phyloP scores from a whole-genome alignment of 2,797 vertebrate species.

The Crenichthys baileyi region DNA sequence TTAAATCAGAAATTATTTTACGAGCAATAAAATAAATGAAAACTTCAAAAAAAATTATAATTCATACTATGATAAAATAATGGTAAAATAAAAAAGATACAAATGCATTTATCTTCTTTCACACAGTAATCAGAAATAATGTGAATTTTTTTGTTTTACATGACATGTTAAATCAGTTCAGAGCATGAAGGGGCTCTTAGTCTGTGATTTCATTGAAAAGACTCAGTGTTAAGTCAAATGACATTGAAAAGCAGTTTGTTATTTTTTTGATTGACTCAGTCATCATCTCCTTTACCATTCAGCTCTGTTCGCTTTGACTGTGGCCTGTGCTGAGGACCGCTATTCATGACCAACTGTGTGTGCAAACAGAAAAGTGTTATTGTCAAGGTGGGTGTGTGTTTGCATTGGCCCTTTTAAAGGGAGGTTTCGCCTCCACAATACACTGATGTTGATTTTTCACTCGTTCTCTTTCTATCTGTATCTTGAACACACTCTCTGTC shows the following conservation, averaged over 20 bases:
- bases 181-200: slow-evolving; percentile 4
- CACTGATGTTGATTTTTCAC: slow-evolving; percentile 31
- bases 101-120: not conserved
- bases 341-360: slow-evolving; percentile 36
- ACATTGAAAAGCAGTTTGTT: slow-evolving; percentile 5
- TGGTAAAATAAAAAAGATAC: not conserved
- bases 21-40: not conserved
- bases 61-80: not conserved
- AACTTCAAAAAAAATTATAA: not conserved
- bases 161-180: slow-evolving; percentile 18
- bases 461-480: slow-evolving; percentile 32
- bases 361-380: slow-evolving; percentile 40
- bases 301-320: slow-evolving; percentile 35
- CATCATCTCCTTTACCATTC: slow-evolving; percentile 39
- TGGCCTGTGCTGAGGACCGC: slow-evolving; percentile 45
- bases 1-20: slow-evolving; percentile 2
- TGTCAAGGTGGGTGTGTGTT: slow-evolving; percentile 20
- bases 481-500: slow-evolving; percentile 17
- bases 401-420: slow-evolving; percentile 16
- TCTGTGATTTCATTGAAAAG: slow-evolving; percentile 9
- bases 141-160: slow-evolving; percentile 1
- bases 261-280: slow-evolving; percentile 27
- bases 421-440: slow-evolving; percentile 38
- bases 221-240: slow-evolving; percentile 27
- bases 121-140: not conserved